phyloP scores from a whole-genome alignment of 2,113 vertebrate genomes.

The Mesembrinibis cayennensis region DNA sequence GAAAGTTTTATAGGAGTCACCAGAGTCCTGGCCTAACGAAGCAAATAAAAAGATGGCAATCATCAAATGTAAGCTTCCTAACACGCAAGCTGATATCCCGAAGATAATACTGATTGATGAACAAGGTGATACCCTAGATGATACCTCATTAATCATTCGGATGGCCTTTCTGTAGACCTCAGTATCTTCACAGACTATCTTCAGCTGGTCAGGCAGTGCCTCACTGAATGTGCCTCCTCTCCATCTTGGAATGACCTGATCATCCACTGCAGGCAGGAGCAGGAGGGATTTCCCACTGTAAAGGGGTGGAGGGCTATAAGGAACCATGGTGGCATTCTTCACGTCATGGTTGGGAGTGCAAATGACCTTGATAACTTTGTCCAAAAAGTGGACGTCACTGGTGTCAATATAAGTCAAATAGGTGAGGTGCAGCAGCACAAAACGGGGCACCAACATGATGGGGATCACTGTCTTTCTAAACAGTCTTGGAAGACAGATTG shows the following conservation, averaged over 20 bases:
- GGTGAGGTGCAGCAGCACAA: conserved; percentile 63
- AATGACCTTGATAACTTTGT: conserved; percentile 52
- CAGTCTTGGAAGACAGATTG: conserved; percentile 68
- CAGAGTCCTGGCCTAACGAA: not conserved
- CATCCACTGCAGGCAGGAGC: conserved; percentile 45
- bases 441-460: conserved; percentile 56
- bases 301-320: conserved; percentile 36
- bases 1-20: fast-evolving
- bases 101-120: not conserved
- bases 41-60: not conserved
- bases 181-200: conserved; percentile 43
- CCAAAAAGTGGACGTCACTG: conserved; percentile 23
- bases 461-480: conserved; percentile 57
- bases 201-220: conserved; percentile 57
- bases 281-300: conserved; percentile 68
- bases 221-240: conserved; percentile 58
- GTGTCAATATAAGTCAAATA: conserved; percentile 72
- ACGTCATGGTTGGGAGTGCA: conserved; percentile 35
- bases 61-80: not conserved
- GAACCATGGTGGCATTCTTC: conserved; percentile 30
- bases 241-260: conserved; percentile 33
- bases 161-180: conserved; percentile 51
- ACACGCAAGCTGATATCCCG: not conserved
- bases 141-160: conserved; percentile 41
- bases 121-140: not conserved